Conservation (phyloP, 2,113 vertebrate species). For the Upupa epops region DNA sequence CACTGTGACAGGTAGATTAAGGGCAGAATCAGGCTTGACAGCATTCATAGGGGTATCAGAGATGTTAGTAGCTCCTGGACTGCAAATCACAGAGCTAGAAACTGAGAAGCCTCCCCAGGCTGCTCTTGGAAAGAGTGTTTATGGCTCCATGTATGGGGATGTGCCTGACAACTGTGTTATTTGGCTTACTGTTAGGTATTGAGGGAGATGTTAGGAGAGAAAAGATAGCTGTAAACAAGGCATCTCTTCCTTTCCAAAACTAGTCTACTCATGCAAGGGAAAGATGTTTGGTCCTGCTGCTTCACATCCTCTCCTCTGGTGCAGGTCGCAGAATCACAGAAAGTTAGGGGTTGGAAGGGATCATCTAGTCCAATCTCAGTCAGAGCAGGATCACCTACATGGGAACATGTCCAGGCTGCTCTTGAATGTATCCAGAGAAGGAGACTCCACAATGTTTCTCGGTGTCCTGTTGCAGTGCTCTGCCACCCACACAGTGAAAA, state of each 20-base stretch:
- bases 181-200: background rate
- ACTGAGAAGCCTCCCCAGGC: background rate
- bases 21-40: background rate
- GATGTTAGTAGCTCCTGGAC: background rate
- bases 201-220: background rate
- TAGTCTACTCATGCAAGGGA: rapidly evolving
- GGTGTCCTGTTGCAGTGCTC: too few species aligned
- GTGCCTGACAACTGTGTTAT: background rate
- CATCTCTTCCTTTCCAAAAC: background rate
- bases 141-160: background rate
- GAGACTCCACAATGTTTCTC: too few species aligned
- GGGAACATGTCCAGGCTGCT: too few species aligned
- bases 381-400: too few species aligned
- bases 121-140: background rate
- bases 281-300: background rate
- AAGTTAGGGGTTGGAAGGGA: too few species aligned
- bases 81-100: background rate
- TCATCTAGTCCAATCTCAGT: too few species aligned
- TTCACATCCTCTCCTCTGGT: rapidly evolving
- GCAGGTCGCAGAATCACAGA: background rate
- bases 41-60: background rate
- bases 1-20: background rate
- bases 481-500: too few species aligned
- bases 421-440: too few species aligned
- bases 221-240: background rate